Evolutionary conservation across 2,888 invertebrate genomes (phyloP), one percentile per base, ranked within the genome.

Genomic region (Epinotia bilunana): DNA sequence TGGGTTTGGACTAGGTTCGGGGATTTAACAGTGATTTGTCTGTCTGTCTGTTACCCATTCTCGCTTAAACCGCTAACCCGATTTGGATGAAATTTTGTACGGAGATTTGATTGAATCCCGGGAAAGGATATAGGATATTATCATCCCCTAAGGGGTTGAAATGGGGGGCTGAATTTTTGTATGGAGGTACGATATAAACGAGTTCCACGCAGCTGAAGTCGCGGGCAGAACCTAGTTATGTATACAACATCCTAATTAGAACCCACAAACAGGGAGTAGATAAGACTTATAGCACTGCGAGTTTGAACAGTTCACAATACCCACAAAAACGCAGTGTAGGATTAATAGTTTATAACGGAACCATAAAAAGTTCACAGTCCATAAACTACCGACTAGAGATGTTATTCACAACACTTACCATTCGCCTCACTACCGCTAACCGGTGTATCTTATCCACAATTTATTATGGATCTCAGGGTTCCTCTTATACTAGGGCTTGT

Each of bases 331-430:
- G 28, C 28, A 64, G 70, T 53, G 64, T 61, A 53, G 28, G 64
- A 71, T 65, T 74, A 65, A 74, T 71, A 74, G 74, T 74, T 75
- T 75, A 75, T 57, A 72, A 75, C 72, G 43, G 61, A 61, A 46
- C 75, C 61, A 72, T 75, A 75, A 75, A 75, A 75, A 65, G 61
- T 75, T 75, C 71, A 75, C 75, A 75, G 71, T 67, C 67, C 75
- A 75, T 75, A 72, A 75, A 75, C 64, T 20, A 61, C 4, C 63
- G 68, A n/a, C 55, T 23, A 16, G 68, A 18, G 33, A n/a, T 53
- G 53, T 53, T n/a, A n/a, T 53, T 53, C 53, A 53, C 1, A 7
- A 53, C 53, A 53, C 13, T 53, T 53, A 16, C n/a, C 49, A 1
- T n/a, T 7, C 53, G 53, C 16, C 6, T n/a, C n/a, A n/a, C 53